A percentile compares a stretch with the other conserved stretches of the same genome.
These are phyloP conservation scores for Falco peregrinus DNA, from an alignment of 2,797 vertebrate species.

Conservation along the genomic window DNA sequence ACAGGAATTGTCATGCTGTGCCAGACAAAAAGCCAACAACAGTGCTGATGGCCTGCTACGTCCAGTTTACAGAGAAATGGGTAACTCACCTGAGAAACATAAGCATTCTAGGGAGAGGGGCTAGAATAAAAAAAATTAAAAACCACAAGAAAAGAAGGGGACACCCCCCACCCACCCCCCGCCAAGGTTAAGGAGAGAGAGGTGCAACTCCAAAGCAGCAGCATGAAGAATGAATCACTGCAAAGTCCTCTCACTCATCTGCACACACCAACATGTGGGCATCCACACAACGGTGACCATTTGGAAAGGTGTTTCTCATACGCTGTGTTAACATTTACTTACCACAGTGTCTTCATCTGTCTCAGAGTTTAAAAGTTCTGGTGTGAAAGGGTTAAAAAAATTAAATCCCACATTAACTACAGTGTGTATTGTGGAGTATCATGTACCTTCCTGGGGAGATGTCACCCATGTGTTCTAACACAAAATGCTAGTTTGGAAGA, in stretches of 20 bases:
- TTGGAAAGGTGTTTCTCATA: neutral
- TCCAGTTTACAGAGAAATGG: neutral
- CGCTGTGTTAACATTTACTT: neutral
- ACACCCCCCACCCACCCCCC: neutral
- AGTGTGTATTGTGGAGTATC: neutral
- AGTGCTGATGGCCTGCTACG: neutral
- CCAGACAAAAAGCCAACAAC: neutral
- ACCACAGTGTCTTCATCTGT: neutral
- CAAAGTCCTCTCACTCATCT: neutral
- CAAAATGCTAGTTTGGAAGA: neutral
- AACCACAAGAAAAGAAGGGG: neutral
- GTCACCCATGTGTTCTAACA: neutral
- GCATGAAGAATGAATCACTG: neutral
- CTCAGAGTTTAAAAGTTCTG: neutral
- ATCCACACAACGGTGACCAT: neutral
- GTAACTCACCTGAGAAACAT: neutral
- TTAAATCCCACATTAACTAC: neutral
- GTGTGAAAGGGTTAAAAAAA: neutral
- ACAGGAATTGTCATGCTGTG: neutral
- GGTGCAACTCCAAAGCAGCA: neutral
- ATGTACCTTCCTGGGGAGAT: neutral
- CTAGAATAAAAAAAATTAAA: neutral
- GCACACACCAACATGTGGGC: neutral
- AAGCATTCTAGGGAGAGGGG: neutral
- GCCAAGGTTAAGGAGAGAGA: neutral